A percentile compares a stretch with the other conserved stretches of the same genome.
These are phyloP conservation scores for Campaea margaritaria DNA, from an alignment of 2,888 invertebrate genomes.

Conservation along the genomic window DNA sequence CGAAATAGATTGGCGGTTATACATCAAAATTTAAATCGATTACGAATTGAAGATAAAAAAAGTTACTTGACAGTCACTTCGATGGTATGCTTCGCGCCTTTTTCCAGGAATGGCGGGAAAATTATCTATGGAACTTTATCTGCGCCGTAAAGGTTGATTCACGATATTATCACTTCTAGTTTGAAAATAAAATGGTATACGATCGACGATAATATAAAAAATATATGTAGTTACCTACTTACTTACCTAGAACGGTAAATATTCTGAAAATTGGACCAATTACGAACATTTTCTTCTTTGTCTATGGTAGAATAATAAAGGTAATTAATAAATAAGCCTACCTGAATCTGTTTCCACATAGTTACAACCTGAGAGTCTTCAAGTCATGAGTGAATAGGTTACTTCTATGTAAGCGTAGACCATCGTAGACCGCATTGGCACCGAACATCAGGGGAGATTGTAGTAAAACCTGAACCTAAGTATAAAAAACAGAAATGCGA, in stretches of 20 bases:
- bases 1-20: constrained; percentile 50
- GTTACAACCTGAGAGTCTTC: no score
- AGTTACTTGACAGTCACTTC: constrained; percentile 46
- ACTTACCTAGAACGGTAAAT: neutral
- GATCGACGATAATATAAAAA: neutral
- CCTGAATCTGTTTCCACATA: no score
- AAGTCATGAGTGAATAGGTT: no score
- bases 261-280: neutral
- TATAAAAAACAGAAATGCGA: no score
- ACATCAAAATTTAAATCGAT: constrained; percentile 61
- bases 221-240: neutral
- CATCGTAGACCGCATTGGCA: no score
- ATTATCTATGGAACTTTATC: constrained; percentile 37
- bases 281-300: no score
- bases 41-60: constrained; percentile 45
- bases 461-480: no score
- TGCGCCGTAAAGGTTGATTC: constrained; percentile 22
- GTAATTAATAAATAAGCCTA: no score
- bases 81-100: constrained; percentile 56
- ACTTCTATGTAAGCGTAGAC: no score
- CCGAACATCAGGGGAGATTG: no score
- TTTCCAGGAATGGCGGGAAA: constrained; percentile 50
- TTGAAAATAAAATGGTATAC: neutral
- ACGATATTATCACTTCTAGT: constrained; percentile 6
- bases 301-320: neutral